These are phyloP conservation scores for Metacarcinus magister DNA, from an alignment of 2,888 invertebrate genomes.

Conservation along the genomic window DNA sequence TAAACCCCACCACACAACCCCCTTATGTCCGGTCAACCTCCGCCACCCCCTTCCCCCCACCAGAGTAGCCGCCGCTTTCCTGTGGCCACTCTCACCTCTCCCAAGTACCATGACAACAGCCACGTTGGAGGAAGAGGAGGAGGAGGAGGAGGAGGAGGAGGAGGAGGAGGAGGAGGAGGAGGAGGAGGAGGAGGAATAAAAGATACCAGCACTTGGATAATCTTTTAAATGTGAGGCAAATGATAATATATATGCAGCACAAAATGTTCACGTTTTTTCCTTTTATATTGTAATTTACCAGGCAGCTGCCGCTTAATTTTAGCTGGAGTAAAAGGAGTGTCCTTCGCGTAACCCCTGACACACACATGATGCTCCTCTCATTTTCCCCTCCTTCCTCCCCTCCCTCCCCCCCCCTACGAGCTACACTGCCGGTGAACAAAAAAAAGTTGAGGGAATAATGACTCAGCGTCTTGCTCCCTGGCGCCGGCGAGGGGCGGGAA, in stretches of 20 bases:
- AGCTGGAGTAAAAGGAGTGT: background rate
- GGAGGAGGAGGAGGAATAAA: too few species aligned
- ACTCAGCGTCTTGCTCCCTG: constrained; percentile 19
- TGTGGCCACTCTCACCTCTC: background rate
- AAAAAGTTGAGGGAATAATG: background rate
- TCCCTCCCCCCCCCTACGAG: background rate
- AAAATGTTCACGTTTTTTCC: background rate
- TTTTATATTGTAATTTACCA: background rate
- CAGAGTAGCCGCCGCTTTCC: background rate
- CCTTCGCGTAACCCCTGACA: background rate
- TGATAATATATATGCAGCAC: background rate
- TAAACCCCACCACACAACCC: too few species aligned
- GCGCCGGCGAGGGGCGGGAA: background rate
- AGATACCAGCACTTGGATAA: background rate
- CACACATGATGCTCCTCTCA: background rate
- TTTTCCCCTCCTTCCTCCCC: background rate
- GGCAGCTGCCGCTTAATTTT: background rate
- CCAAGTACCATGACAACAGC: background rate
- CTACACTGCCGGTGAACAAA: background rate
- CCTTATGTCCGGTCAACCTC: too few species aligned
- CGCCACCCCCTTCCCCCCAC: background rate
- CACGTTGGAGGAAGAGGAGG: background rate
- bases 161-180: background rate
- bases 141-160: background rate
- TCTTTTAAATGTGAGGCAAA: background rate